Base-by-base conservation (phyloP, 1,140 invertebrate genomes). In the Branchinecta lynchi region DNA sequence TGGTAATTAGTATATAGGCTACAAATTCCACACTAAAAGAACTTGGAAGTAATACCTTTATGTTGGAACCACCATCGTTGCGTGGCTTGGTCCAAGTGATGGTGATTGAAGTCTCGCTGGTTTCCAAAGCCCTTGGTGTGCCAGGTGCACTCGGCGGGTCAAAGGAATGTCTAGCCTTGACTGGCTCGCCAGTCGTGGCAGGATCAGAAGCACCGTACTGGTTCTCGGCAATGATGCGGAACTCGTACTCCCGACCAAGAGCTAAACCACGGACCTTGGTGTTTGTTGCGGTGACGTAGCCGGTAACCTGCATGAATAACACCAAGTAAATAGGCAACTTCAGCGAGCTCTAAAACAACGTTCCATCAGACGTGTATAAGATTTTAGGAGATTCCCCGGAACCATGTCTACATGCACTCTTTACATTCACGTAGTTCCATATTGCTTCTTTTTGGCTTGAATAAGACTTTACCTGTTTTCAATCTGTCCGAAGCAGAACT, bases 141-240 rank as follows among this genome's bases (percentile, higher is more conserved):
- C 94, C 93, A 70, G 94, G 94, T 9, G 92, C 84, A 66, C 88
- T 89, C 5, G 96, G 95, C 68, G 87, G 85, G 83, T 96, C 84
- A 80, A 96, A 98, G 75, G 95, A 93, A 89, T 96, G 90, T 81
- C 93, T 91, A 0, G 95, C 94, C 72, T 85, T 86, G 73, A 98
- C 90, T 12, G 94, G 88, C 77, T 95, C 90, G 17, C 83, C 84
- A 0, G 93, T 96, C 45, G 84, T 84, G 9, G 88, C 88, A 8
- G 94, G 92, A 73, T 98, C 95, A 43, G 93, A 96, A 70, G 89
- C 86, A 51, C 96, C 96, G 76, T 96, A 94, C 75, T 93, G 86
- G 80, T 99, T 99, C 79, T 98, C 96, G 69, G 96, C 96, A 83
- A 93, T 89, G 3, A 99, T 95, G 71, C 95, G 84, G 85, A 99